Base-by-base conservation (phyloP, 2,113 vertebrate genomes). In the Myotis davidii region DNA sequence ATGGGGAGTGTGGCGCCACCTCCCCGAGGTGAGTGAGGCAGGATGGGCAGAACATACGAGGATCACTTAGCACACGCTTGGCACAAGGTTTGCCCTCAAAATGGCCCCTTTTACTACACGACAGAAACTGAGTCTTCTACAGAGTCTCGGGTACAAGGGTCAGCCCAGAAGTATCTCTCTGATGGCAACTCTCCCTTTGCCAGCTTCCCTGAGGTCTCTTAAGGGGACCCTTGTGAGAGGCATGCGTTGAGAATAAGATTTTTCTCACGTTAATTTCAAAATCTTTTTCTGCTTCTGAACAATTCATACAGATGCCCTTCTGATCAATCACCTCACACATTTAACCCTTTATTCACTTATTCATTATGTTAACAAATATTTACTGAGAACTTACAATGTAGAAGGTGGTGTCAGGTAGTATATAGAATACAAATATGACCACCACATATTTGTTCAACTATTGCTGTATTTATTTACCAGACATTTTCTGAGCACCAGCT, bases 271-370 rank as follows among this genome's bases (percentile, higher is more conserved):
- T 56, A 17, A 85, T n/a, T 93, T 91, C 74, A 85, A 85, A 94
- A 93, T 92, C 12, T 74, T 91, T 85, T 94, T 56, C 64, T 92
- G n/a, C 11, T 86, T 82, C 83, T 86, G 17, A 76, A 91, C 86
- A 39, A 74, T 45, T 74, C 29, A 32, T 17, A 52, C 11, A 90
- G 27, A 70, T 9, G 34, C n/a, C 50, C 2, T 76, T 87, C 85
- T 87, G 17, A 14, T 52, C 27, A 76, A 6, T 56, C 14, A 42
- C 20, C 20, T 16, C 20, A 29, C 14, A 39, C 32, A 56, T 29
- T 72, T 67, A 69, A 72, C 5, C 2, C 4, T 93, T 93, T 32
- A 27, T 72, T 92, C 54, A 45, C 6, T 78, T 69, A 48, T 37
- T 73, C 7, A 83, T 39, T 59, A 79, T 9, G 42, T 59, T 67